Evolutionary conservation across 2,888 invertebrate species (phyloP), one percentile per base, ranked within the genome.

Genomic region (Spilarctia lutea): DNA sequence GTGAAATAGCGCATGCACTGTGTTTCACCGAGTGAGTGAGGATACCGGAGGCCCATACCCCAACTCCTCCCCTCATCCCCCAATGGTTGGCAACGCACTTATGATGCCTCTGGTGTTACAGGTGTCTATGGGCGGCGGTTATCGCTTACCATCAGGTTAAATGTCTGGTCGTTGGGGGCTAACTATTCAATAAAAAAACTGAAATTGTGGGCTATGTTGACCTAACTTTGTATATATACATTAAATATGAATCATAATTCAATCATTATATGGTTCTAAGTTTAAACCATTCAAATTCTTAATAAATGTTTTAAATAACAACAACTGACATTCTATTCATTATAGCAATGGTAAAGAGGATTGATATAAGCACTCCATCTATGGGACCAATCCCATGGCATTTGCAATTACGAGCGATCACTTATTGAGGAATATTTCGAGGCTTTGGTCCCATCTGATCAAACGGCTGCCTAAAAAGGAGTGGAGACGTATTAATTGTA

Each of bases 281-380:
- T n/a, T 11, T 27, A 27, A 60, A 60, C 16, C 27, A 60, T 27
- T 27, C 1, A 63, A 63, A 63, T 30, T 7, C 18, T 30, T 30
- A 63, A 30, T 30, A 63, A 16, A 18, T 2, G 30, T 30, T 30
- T 2, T 4, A 27, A 60, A 13, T 63, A 30, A 63, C 30, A 30
- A 18, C 27, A 16, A 18, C 63, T 30, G 30, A 63, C 63, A 63
- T 30, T 11, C 63, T 52, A 24, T 11, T 35, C 27, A 66, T 69
- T 68, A 71, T 71, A 13, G 24, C 71, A 86, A 88, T 85, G 86
- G 90, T 86, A 86, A 90, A 88, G 90, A 87, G 85, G 91, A 90
- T 91, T 90, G 89, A 81, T 79, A 81, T 80, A 86, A 82, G 85
- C 82, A 84, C 75, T 71, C 83, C 83, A 33, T 79, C 71, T 87